Evolutionary conservation across 2,113 vertebrate genomes (phyloP).

Genomic region (Rhinoptilus africanus): DNA sequence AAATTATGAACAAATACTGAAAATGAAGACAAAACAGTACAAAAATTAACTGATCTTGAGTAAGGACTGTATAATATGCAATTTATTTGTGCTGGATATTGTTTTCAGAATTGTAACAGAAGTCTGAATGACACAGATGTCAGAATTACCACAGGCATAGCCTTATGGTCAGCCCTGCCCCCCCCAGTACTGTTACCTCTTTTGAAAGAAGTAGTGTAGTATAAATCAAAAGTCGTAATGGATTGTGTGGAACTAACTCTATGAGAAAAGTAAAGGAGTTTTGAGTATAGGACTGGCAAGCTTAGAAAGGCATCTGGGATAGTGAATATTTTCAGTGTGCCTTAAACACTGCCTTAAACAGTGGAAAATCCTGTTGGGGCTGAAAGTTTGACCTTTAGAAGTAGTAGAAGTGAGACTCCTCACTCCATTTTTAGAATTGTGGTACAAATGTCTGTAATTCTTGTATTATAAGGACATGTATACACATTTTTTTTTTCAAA

Average conservation of each 20-base stretch:
- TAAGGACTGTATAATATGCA: not conserved
- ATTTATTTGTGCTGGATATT: not conserved
- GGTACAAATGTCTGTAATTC: not conserved
- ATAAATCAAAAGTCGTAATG: not conserved
- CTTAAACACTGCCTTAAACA: not conserved
- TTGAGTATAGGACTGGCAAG: not conserved
- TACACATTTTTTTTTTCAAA: not conserved
- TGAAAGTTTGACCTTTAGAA: not conserved
- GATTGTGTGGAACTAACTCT: not conserved
- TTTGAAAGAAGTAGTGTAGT: not conserved
- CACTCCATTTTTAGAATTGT: not conserved
- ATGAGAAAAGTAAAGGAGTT: not conserved
- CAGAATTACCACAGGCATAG: not conserved
- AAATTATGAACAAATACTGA: not conserved
- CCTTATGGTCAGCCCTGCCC: not conserved
- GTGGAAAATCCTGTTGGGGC: not conserved
- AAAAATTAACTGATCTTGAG: not conserved
- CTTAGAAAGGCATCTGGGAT: not conserved
- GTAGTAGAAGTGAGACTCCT: not conserved
- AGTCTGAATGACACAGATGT: not conserved
- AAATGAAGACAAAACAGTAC: not conserved
- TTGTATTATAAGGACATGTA: not conserved
- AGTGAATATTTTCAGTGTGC: not conserved
- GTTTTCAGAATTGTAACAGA: not conserved
- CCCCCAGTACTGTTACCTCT: not conserved